phyloP scores from a whole-genome alignment of 2,797 vertebrate species.

The Limnodromus scolopaceus region DNA sequence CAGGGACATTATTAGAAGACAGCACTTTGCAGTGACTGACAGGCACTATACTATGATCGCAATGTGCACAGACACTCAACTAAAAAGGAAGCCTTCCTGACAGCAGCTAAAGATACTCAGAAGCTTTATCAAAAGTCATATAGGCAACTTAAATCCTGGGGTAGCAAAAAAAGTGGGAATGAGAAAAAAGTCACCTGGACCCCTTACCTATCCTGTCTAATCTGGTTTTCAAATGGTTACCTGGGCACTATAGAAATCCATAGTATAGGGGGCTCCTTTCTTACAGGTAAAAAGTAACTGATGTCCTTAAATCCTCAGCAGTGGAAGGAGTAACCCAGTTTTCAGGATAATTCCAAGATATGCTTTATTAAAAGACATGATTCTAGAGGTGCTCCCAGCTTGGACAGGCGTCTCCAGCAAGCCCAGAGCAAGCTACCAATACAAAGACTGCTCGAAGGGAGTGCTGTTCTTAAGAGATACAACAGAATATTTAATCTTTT shows the following conservation, averaged over 20 bases:
- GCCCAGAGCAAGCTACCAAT: neutral
- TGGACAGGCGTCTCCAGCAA: neutral
- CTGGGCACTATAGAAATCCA: neutral
- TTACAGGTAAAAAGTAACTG: neutral
- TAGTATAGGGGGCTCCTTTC: neutral
- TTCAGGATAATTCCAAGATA: neutral
- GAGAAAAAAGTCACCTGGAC: neutral
- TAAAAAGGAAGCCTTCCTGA: neutral
- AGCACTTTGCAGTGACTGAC: neutral
- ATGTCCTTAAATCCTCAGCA: neutral
- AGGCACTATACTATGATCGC: neutral
- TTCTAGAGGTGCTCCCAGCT: neutral
- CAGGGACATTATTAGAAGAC: neutral
- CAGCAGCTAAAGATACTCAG: neutral
- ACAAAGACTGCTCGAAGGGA: neutral
- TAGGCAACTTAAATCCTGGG: neutral
- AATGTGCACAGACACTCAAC: neutral
- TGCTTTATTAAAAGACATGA: neutral
- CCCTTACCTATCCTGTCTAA: neutral
- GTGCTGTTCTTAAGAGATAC: neutral
- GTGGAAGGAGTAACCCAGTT: neutral
- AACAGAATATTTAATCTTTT: neutral
- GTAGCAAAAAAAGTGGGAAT: neutral
- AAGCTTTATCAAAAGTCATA: neutral
- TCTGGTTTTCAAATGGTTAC: neutral